Evolutionary conservation across 2,797 vertebrate species (phyloP).

Genomic region (Coranthus polyacanthus): DNA sequence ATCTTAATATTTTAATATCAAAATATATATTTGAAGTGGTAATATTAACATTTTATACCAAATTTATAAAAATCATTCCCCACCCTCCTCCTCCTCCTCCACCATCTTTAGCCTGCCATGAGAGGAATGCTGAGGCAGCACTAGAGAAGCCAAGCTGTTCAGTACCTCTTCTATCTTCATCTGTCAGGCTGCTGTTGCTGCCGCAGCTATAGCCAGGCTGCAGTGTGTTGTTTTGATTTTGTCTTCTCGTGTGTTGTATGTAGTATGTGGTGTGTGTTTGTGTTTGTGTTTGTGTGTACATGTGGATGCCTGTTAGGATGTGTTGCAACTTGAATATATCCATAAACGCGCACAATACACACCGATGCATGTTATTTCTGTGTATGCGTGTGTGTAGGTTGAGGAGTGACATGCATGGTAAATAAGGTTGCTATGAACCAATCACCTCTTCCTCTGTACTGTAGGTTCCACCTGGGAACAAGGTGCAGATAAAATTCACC

Average conservation of each 20-base stretch:
- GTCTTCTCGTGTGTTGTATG: slow-evolving; percentile 24
- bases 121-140: slow-evolving; percentile 81
- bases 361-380: slow-evolving; percentile 6
- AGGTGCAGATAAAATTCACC: slow-evolving; percentile 80
- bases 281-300: too few species aligned
- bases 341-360: slow-evolving; percentile 30
- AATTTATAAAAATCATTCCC: slow-evolving; percentile 15
- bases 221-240: slow-evolving; percentile 58
- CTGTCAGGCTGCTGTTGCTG: slow-evolving; percentile 75
- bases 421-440: slow-evolving; percentile 37
- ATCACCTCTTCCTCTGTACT: slow-evolving; percentile 44
- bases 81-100: slow-evolving; percentile 32
- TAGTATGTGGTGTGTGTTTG: slow-evolving; percentile 4
- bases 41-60: too few species aligned
- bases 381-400: slow-evolving; percentile 4
- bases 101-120: slow-evolving; percentile 71
- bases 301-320: slow-evolving; percentile 1
- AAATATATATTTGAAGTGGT: too few species aligned
- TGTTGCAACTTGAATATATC: slow-evolving; percentile 13
- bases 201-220: slow-evolving; percentile 66
- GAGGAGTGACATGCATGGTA: slow-evolving; percentile 40
- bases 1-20: too few species aligned
- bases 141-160: slow-evolving; percentile 79
- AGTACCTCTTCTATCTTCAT: slow-evolving; percentile 84
- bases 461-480: slow-evolving; percentile 74